Conservation (phyloP, 2,888 invertebrate genomes). For the Amaurobius ferox region DNA sequence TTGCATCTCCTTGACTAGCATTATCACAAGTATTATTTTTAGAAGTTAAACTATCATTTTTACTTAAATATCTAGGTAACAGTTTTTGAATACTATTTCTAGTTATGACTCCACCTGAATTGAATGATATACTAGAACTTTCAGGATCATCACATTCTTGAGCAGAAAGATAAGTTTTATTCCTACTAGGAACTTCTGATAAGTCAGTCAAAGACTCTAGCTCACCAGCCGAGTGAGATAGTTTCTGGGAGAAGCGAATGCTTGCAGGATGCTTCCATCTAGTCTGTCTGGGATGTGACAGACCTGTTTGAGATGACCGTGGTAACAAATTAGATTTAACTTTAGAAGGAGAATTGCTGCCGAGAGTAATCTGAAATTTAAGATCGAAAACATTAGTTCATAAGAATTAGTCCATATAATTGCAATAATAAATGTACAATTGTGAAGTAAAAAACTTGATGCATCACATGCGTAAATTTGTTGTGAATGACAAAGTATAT, state of each 20-base stretch:
- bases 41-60: neutral
- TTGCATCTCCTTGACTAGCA: slow-evolving; percentile 10
- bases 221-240: slow-evolving; percentile 61
- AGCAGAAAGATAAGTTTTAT: slow-evolving; percentile 57
- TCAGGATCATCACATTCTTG: slow-evolving; percentile 55
- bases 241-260: slow-evolving; percentile 34
- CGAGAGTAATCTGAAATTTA: neutral
- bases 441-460: no score
- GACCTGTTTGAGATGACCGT: slow-evolving; percentile 26
- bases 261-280: slow-evolving; percentile 25
- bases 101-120: neutral
- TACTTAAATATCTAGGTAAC: neutral
- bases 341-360: slow-evolving; percentile 17
- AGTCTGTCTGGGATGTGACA: slow-evolving; percentile 15
- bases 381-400: neutral
- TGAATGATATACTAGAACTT: neutral
- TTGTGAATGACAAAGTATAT: no score
- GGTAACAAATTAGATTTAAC: slow-evolving; percentile 21
- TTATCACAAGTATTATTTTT: slow-evolving; percentile 12
- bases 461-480: no score
- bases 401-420: no score
- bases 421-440: no score
- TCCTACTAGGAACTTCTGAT: slow-evolving; percentile 20
- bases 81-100: neutral
- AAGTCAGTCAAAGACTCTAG: slow-evolving; percentile 47